Percentiles rank a stretch among this genome's conserved stretches.
Evolutionary conservation across 1,140 invertebrate species (phyloP).

Genomic region (Spodoptera litura): DNA sequence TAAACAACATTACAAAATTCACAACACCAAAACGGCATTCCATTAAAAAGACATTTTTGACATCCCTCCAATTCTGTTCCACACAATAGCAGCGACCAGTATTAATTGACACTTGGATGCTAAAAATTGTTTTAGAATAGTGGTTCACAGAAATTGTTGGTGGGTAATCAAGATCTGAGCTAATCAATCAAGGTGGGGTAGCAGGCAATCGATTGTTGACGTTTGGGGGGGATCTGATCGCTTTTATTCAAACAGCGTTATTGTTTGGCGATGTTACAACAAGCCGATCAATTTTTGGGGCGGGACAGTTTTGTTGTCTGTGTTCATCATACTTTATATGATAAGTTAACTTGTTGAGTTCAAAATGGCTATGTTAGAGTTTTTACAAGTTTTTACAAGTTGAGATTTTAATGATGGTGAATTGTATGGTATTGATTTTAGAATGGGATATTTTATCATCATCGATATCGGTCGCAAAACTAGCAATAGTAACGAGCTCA

Average conservation of each 20-base stretch:
- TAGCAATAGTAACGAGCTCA: too few species aligned
- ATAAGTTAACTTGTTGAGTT: conserved; percentile 15
- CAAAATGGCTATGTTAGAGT: not conserved
- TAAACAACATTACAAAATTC: conserved; percentile 24
- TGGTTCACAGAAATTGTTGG: conserved; percentile 5
- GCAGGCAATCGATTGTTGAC: conserved; percentile 15
- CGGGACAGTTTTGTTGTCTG: conserved; percentile 18
- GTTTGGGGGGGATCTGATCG: conserved; percentile 15
- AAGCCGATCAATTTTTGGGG: conserved; percentile 1
- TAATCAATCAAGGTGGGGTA: conserved; percentile 36
- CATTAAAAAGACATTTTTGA: conserved; percentile 31
- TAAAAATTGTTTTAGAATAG: not conserved
- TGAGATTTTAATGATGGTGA: too few species aligned
- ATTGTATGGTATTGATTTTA: too few species aligned
- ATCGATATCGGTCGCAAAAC: too few species aligned
- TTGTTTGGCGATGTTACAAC: conserved; percentile 30
- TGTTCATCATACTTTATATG: not conserved
- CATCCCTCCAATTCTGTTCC: conserved; percentile 16
- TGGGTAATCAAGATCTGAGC: conserved; percentile 34
- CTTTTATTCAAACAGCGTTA: conserved; percentile 26
- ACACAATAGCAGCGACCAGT: conserved; percentile 9
- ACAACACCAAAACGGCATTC: conserved; percentile 24
- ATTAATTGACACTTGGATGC: not conserved
- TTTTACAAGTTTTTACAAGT: not conserved
- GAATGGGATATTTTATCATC: too few species aligned